These are phyloP conservation scores for Ptilonorhynchus violaceus DNA, from an alignment of 2,113 vertebrate genomes.

Conservation along the genomic window DNA sequence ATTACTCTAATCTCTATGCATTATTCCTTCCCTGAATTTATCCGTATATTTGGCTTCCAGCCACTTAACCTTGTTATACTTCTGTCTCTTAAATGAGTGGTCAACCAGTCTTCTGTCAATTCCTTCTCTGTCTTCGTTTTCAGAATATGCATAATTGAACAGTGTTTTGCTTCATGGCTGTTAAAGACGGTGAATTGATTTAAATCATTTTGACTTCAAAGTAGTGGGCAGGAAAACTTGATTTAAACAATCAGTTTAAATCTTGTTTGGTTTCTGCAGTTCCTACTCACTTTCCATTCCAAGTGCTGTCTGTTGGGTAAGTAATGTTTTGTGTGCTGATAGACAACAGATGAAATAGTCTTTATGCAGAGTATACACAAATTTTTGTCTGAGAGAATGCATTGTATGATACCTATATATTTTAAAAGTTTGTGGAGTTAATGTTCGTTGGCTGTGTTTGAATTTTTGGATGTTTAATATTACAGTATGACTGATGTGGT, in stretches of 20 bases:
- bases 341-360: accelerated
- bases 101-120: slow-evolving; percentile 3
- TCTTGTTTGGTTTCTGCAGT: neutral
- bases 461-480: neutral
- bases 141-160: slow-evolving; percentile 40
- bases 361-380: neutral
- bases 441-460: neutral
- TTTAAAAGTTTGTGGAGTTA: neutral
- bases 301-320: neutral
- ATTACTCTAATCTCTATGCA: neutral
- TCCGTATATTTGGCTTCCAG: slow-evolving; percentile 9
- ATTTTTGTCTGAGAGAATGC: neutral
- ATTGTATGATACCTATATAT: neutral
- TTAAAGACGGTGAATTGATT: neutral
- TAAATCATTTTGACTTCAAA: slow-evolving; percentile 10
- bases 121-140: slow-evolving; percentile 15
- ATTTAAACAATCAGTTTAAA: slow-evolving; percentile 1
- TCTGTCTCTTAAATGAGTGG: slow-evolving; percentile 26
- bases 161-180: neutral
- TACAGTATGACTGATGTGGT: neutral
- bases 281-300: neutral
- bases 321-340: neutral
- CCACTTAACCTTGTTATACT: slow-evolving; percentile 32
- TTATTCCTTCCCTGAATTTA: slow-evolving; percentile 21
- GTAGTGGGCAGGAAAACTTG: neutral